These are phyloP conservation scores for Antechinus flavipes DNA, from an alignment of 2,113 vertebrate genomes.

Conservation along the genomic window DNA sequence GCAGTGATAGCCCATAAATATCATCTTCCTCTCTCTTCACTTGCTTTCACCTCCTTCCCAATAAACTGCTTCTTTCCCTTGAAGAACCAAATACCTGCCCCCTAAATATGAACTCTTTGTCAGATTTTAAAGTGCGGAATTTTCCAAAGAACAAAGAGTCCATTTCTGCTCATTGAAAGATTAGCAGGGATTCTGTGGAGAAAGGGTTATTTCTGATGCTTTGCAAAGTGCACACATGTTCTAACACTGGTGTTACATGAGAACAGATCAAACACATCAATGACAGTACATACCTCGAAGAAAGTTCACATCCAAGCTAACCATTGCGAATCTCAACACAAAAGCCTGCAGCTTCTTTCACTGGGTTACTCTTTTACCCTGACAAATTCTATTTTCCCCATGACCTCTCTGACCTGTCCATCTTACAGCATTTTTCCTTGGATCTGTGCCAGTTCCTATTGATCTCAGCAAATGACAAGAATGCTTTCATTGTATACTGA, in stretches of 20 bases:
- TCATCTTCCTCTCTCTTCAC: constrained; percentile 61
- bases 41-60: constrained; percentile 14
- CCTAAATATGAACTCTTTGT: constrained; percentile 36
- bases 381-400: background rate
- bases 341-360: background rate
- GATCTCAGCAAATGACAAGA: constrained; percentile 28
- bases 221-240: background rate
- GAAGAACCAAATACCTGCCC: background rate
- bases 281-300: too few species aligned
- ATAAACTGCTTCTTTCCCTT: constrained; percentile 42
- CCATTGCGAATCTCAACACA: background rate
- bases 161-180: constrained; percentile 55
- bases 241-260: background rate
- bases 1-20: background rate
- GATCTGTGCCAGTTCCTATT: background rate
- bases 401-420: constrained; percentile 41
- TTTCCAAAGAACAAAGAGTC: constrained; percentile 67
- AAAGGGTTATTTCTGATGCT: constrained; percentile 26
- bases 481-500: constrained; percentile 17
- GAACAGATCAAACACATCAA: background rate
- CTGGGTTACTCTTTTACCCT: background rate
- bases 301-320: background rate
- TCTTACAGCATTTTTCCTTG: background rate
- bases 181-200: background rate
- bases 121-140: constrained; percentile 51